Evolutionary conservation across 2,797 vertebrate species (phyloP).

Genomic region (Rhodeus uyekii): DNA sequence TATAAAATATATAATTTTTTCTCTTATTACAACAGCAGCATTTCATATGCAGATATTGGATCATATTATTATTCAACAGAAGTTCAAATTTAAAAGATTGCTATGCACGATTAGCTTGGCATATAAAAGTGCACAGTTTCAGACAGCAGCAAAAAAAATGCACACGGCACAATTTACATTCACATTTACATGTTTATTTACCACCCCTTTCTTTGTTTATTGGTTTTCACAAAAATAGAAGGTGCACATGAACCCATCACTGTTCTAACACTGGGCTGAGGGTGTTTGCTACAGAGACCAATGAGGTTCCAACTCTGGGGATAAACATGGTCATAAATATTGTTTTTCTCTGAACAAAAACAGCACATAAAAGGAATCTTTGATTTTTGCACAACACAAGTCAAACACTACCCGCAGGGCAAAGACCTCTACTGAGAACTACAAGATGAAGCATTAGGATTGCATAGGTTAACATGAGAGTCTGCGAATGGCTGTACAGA

Average conservation of each 20-base stretch:
- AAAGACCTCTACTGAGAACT: slow-evolving; percentile 61
- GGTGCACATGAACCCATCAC: slow-evolving; percentile 76
- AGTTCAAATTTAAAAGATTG: background rate
- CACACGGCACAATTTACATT: slow-evolving; percentile 65
- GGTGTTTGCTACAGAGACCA: slow-evolving; percentile 69
- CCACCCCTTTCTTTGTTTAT: slow-evolving; percentile 72
- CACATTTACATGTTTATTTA: slow-evolving; percentile 83
- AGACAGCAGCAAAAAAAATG: slow-evolving; percentile 57
- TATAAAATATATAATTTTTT: background rate
- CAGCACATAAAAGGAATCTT: slow-evolving; percentile 45
- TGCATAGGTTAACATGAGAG: slow-evolving; percentile 76
- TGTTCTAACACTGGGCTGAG: slow-evolving; percentile 70
- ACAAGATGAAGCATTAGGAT: slow-evolving; percentile 65
- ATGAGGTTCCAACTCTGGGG: slow-evolving; percentile 67
- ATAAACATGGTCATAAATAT: slow-evolving; percentile 65
- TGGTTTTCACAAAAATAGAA: slow-evolving; percentile 84
- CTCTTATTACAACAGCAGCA: background rate
- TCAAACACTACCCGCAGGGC: slow-evolving; percentile 60
- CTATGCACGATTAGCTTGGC: background rate
- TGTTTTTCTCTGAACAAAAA: slow-evolving; percentile 65
- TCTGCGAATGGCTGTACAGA: slow-evolving; percentile 64
- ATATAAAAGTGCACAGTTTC: background rate
- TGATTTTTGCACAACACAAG: slow-evolving; percentile 65
- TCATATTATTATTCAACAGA: background rate
- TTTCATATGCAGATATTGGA: background rate